These are phyloP conservation scores for Drosophila colorata DNA, from an alignment of 2,888 invertebrate genomes.

Conservation along the genomic window DNA sequence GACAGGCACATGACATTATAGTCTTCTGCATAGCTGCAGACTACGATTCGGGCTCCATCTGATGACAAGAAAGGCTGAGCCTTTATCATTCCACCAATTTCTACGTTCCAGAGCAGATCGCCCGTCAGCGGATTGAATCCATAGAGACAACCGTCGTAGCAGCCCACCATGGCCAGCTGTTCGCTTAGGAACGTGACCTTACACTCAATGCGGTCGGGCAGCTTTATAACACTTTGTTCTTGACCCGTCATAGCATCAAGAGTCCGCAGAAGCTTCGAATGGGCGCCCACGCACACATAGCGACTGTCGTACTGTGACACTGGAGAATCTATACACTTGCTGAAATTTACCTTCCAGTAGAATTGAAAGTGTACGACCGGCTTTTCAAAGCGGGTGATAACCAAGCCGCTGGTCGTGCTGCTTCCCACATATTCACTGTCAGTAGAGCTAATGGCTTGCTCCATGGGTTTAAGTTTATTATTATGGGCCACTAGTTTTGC, in stretches of 20 bases:
- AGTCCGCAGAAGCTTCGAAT: constrained; percentile 90
- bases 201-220: constrained; percentile 91
- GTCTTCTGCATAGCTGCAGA: constrained; percentile 86
- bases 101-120: constrained; percentile 87
- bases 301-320: constrained; percentile 86
- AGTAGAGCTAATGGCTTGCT: constrained; percentile 2
- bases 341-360: constrained; percentile 71
- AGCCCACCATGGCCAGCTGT: constrained; percentile 89
- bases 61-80: constrained; percentile 86
- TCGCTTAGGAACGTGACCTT: constrained; percentile 86
- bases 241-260: constrained; percentile 87
- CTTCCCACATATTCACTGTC: background rate
- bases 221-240: constrained; percentile 85
- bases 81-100: constrained; percentile 85
- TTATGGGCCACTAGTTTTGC: constrained; percentile 60
- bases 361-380: constrained; percentile 49
- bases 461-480: constrained; percentile 58
- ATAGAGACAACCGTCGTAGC: constrained; percentile 91
- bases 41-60: constrained; percentile 88
- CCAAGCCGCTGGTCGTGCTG: constrained; percentile 23
- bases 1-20: constrained; percentile 81
- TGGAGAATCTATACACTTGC: constrained; percentile 94
- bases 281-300: constrained; percentile 88
- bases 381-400: constrained; percentile 54
- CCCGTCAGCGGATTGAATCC: constrained; percentile 87